Evolutionary conservation across 2,797 vertebrate species (phyloP), one percentile per base, ranked within the genome.

Genomic region (Capromys pilorides): DNA sequence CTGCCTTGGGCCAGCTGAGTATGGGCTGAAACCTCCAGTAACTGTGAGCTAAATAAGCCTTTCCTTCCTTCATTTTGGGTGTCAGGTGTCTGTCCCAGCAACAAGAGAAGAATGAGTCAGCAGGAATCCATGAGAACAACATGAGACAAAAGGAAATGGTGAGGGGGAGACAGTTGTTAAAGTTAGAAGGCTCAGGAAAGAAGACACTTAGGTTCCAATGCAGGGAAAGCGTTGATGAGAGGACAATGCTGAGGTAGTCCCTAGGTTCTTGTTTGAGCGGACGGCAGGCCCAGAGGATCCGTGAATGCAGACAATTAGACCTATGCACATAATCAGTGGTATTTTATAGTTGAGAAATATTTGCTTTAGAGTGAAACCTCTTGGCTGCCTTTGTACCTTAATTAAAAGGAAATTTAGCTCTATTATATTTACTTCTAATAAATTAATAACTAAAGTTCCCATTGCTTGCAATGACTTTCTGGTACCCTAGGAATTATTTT

Each of bases 401-500:
- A 91, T 61, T 73, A 84, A 94, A 89, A 64, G 39, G 26, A 71
- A 51, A 90, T 14, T 91, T 81, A 51, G 21, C 24, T 78, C 45
- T 75, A 36, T 84, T 66, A 19, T 39, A 61, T 39, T 10, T 64
- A 86, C 7, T 86, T 31, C 61, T 90, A 69, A 90, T 83, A 39
- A 59, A 83, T 49, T 21, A 62, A 88, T 90, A 86, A 49, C 9
- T 2, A 33, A 88, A 84, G 33, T 95, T 64, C 21, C 13, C 10
- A n/a, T 51, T 91, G 93, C 26, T 93, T 83, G 31, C 93, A 86
- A 90, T 90, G 22, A 84, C 41, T 79, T 88, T 9, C 39, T 90
- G 33, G 39, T 88, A 83, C 36, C 24, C 31, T 71, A 31, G 45
- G 88, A 92, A 93, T 88, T 28, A 87, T 90, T 93, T 83, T 89